Conservation (phyloP, 2,797 vertebrate species). For the Melanotaenia boesemani region DNA sequence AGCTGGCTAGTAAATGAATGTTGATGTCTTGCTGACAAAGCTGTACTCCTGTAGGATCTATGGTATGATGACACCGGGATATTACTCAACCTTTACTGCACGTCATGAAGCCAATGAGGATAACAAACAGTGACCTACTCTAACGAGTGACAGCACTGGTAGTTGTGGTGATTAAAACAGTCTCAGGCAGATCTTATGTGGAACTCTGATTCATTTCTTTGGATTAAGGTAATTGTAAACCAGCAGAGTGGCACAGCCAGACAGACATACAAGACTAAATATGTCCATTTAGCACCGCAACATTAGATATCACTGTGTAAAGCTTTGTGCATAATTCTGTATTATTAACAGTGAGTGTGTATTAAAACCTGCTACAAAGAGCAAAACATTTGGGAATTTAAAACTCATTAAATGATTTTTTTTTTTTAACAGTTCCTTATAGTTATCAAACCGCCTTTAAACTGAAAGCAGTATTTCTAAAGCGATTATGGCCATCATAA, state of each 20-base stretch:
- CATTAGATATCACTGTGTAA: background rate
- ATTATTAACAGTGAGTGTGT: background rate
- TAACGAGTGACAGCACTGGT: background rate
- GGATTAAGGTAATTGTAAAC: background rate
- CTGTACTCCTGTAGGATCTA: background rate
- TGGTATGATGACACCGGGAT: background rate
- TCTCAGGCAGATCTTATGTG: background rate
- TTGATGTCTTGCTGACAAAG: constrained; percentile 7
- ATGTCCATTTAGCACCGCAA: background rate
- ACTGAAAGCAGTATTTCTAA: constrained; percentile 5
- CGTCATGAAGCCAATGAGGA: background rate
- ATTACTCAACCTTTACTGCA: constrained; percentile 2
- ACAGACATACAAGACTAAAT: background rate
- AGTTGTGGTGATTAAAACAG: background rate
- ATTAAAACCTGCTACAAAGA: background rate
- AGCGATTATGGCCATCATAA: background rate
- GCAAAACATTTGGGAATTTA: background rate
- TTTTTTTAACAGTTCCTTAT: background rate
- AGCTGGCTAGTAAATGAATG: constrained; percentile 20
- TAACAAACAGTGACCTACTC: background rate
- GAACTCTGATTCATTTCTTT: background rate
- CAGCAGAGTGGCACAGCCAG: background rate
- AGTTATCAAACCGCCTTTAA: background rate
- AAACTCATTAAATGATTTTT: background rate
- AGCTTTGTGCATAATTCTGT: background rate